Evolutionary conservation across 2,888 invertebrate species (phyloP), one percentile per base, ranked within the genome.

Genomic region (Drosophila multiciliata): DNA sequence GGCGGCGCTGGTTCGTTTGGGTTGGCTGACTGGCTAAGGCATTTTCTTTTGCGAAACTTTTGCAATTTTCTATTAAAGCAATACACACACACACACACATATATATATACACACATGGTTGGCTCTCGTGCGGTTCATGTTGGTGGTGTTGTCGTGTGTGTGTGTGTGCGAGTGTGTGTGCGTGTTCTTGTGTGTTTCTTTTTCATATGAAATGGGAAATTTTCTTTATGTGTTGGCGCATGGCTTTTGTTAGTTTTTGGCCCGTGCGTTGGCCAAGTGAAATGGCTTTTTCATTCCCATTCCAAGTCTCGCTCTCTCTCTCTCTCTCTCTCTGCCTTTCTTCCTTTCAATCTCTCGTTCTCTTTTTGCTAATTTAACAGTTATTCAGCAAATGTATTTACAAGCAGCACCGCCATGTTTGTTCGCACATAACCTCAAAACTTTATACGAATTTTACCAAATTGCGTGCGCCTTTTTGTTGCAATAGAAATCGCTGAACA

Each of bases 21-120:
- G 85, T 87, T 84, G 85, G 80, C 80, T 86, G 81, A 58, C 71
- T 83, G 87, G 79, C 87, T 78, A 66, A 84, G 82, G 87, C 87
- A 89, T 87, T 90, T 86, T 90, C 89, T 90, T 89, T 85, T 76
- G 82, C 83, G 70, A 85, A 90, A 89, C 89, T 90, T 90, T 90
- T 89, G 87, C 90, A 90, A 90, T 90, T 90, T 90, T 90, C 87
- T 86, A 90, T 90, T 88, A 82, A 88, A 89, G 86, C 84, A 83
- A 83, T 87, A 84, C 87, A 87, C 82, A 83, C 72, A 74, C 83
- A 76, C 81, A 83, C 80, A 82, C 72, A 74, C 83, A 76, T 78
- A 82, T 74, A 82, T 81, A 6, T 29, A 29, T 73, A 74, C 83
- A 76, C 81, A 83, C 80, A 82, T 81, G 79, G 73, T 50, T 67